Percentiles rank a stretch among this genome's conserved stretches.
These are phyloP conservation scores for Zaprionus nigranus DNA, from an alignment of 1,140 invertebrate genomes.

Conservation along the genomic window DNA sequence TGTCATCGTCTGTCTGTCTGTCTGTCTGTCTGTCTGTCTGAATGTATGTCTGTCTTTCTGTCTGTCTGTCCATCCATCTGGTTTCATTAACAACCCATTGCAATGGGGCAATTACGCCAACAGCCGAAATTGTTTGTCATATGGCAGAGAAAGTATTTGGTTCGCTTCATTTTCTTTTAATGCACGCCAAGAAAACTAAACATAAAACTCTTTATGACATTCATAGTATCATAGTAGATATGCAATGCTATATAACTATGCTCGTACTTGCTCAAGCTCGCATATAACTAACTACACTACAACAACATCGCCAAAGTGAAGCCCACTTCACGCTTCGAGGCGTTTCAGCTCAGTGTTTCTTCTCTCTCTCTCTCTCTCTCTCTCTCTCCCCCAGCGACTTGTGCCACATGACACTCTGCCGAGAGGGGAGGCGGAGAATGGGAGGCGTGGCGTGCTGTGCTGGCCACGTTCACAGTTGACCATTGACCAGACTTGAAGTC, in stretches of 20 bases:
- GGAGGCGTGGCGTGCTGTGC: slow-evolving; percentile 14
- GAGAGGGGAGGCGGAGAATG: neutral
- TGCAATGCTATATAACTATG: slow-evolving; percentile 38
- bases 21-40: slow-evolving; percentile 22
- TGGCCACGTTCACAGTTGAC: slow-evolving; percentile 53
- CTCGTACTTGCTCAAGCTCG: slow-evolving; percentile 20
- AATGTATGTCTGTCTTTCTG: too few species aligned
- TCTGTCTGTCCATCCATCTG: slow-evolving; percentile 46
- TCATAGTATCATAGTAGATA: neutral
- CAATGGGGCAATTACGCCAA: slow-evolving; percentile 76
- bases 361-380: neutral
- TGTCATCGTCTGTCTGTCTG: slow-evolving; percentile 2
- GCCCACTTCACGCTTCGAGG: slow-evolving; percentile 68
- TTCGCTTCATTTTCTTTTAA: slow-evolving; percentile 53
- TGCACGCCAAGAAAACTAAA: slow-evolving; percentile 35
- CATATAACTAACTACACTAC: slow-evolving; percentile 46
- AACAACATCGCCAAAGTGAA: slow-evolving; percentile 55
- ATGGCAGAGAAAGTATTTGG: slow-evolving; percentile 71
- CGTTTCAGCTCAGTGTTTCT: slow-evolving; percentile 5
- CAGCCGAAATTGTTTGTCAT: slow-evolving; percentile 76
- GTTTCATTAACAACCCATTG: slow-evolving; percentile 78
- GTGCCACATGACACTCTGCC: slow-evolving; percentile 74
- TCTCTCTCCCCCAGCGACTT: slow-evolving; percentile 56
- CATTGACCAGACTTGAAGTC: slow-evolving; percentile 68
- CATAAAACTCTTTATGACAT: slow-evolving; percentile 53